Evolutionary conservation across 2,888 invertebrate genomes (phyloP).

Genomic region (Cheilosia impressa): DNA sequence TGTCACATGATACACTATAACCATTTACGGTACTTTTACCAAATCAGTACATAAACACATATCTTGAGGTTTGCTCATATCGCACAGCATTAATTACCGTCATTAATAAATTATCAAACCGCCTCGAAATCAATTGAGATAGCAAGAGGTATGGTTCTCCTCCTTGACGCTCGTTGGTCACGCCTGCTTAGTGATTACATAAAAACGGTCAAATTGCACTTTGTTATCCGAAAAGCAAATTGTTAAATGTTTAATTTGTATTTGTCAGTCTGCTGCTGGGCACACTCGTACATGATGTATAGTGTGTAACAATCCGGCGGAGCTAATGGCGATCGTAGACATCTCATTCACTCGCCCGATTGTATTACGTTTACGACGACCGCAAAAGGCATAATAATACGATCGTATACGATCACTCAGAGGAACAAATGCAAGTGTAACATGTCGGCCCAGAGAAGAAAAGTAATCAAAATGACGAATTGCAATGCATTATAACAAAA

Average conservation of each 20-base stretch:
- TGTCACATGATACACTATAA: neutral
- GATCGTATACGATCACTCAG: slow-evolving; percentile 2
- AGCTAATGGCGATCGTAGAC: slow-evolving; percentile 37
- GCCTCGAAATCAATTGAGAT: slow-evolving; percentile 4
- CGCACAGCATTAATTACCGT: slow-evolving; percentile 19
- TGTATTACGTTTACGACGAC: slow-evolving; percentile 37
- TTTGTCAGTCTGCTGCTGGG: slow-evolving; percentile 9
- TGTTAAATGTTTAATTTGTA: slow-evolving; percentile 19
- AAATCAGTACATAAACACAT: neutral
- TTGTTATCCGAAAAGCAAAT: slow-evolving; percentile 45
- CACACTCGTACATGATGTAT: slow-evolving; percentile 9
- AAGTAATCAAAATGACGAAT: slow-evolving; percentile 36
- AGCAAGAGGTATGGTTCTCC: neutral
- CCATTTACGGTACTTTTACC: neutral
- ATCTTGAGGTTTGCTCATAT: slow-evolving; percentile 8
- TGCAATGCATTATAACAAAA: slow-evolving; percentile 20
- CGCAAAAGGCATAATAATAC: slow-evolving; percentile 45
- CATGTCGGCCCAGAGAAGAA: slow-evolving; percentile 18
- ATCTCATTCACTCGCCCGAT: slow-evolving; percentile 42
- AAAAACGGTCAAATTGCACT: slow-evolving; percentile 52
- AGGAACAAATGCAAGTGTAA: slow-evolving; percentile 50
- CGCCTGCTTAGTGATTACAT: slow-evolving; percentile 43
- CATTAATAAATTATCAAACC: neutral
- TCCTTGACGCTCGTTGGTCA: slow-evolving; percentile 20
- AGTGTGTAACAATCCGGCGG: slow-evolving; percentile 30